Evolutionary conservation across 2,888 invertebrate species (phyloP).

Genomic region (Iphiclides podalirius): DNA sequence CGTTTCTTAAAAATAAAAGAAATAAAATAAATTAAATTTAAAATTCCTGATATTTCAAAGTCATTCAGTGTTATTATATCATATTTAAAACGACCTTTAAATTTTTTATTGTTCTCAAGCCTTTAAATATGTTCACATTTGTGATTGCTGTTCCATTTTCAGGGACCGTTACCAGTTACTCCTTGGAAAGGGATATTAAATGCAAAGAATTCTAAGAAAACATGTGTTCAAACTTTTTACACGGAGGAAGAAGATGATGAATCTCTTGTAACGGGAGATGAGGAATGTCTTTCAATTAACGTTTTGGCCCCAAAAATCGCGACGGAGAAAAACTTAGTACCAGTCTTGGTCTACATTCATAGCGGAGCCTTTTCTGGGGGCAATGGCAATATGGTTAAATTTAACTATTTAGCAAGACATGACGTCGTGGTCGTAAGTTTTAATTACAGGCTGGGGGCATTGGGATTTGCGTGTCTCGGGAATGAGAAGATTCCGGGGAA

Average conservation of each 20-base stretch:
- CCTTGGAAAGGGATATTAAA: constrained; percentile 49
- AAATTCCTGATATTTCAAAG: too few relatives aligned
- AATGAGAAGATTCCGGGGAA: constrained; percentile 87
- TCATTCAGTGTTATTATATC: too few relatives aligned
- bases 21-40: too few relatives aligned
- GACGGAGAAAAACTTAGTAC: constrained; percentile 49
- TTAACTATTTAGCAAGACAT: constrained; percentile 83
- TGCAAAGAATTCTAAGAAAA: constrained; percentile 40
- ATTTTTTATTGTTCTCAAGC: too few relatives aligned
- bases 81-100: too few relatives aligned
- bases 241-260: constrained; percentile 46
- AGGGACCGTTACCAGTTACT: constrained; percentile 60
- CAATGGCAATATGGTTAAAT: constrained; percentile 59
- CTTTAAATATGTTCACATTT: too few relatives aligned
- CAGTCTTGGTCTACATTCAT: constrained; percentile 65
- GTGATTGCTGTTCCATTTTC: too few relatives aligned
- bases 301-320: constrained; percentile 55
- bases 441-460: constrained; percentile 85
- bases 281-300: constrained; percentile 59
- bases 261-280: constrained; percentile 47
- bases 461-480: constrained; percentile 84
- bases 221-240: constrained; percentile 59
- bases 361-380: constrained; percentile 68
- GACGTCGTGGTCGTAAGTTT: constrained; percentile 84
- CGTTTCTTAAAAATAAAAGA: too few relatives aligned